Percentiles rank a stretch among this genome's conserved stretches.
Conservation (phyloP, 2,888 invertebrate species). For the Philopedon plagiatum region DNA sequence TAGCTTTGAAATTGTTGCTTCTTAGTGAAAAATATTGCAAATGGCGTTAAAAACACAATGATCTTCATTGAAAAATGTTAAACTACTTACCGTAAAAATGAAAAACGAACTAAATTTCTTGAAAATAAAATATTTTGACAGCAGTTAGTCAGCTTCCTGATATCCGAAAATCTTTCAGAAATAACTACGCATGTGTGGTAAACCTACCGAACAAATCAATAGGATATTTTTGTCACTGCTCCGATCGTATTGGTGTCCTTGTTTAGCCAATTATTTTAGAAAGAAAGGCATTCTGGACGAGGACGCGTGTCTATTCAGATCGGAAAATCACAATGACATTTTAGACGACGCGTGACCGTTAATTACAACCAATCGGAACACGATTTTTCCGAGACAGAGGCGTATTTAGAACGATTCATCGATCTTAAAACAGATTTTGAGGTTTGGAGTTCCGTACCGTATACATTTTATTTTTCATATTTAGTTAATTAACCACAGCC, state of each 20-base stretch:
- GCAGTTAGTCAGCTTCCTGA: conserved; percentile 32
- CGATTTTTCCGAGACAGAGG: background rate
- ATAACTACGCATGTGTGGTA: conserved; percentile 37
- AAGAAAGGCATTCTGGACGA: background rate
- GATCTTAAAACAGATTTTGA: background rate
- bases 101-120: conserved; percentile 22
- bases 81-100: conserved; percentile 32
- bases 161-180: conserved; percentile 22
- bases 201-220: conserved; percentile 37
- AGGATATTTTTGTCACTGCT: background rate
- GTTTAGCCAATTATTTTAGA: background rate
- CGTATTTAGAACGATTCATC: conserved; percentile 19
- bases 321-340: background rate
- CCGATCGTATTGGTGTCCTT: background rate
- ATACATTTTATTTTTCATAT: too few species aligned
- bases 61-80: background rate
- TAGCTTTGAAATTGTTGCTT: conserved; percentile 35
- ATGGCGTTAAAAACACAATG: background rate
- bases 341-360: background rate
- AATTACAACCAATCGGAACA: conserved; percentile 13
- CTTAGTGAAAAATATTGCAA: background rate
- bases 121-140: conserved; percentile 41
- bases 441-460: too few species aligned
- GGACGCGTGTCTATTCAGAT: too few species aligned
- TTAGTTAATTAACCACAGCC: too few species aligned